Evolutionary conservation across 1,140 invertebrate genomes (phyloP).

Genomic region (Neodiprion virginianus): DNA sequence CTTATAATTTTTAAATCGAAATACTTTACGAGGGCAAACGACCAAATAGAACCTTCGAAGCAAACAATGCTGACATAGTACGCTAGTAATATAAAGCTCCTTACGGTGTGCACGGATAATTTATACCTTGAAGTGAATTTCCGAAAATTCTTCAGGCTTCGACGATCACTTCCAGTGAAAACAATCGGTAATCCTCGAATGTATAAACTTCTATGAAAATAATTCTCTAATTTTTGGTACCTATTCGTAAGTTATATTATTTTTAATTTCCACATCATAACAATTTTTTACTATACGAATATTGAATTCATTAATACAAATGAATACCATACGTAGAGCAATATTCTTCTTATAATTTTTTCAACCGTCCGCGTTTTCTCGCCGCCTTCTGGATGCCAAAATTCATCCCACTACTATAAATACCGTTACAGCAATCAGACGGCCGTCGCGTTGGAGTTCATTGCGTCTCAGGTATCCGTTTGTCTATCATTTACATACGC

Average conservation of each 20-base stretch:
- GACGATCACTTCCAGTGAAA: too few relatives aligned
- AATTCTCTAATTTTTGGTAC: background rate
- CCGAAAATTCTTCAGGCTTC: too few relatives aligned
- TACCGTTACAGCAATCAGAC: background rate
- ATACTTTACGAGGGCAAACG: background rate
- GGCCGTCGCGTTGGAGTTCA: background rate
- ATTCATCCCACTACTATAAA: background rate
- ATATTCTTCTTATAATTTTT: background rate
- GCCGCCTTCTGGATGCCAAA: background rate
- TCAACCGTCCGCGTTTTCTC: background rate
- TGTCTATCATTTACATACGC: constrained; percentile 7
- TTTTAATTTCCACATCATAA: too few relatives aligned
- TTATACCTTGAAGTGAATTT: too few relatives aligned
- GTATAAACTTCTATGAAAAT: too few relatives aligned
- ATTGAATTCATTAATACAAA: too few relatives aligned
- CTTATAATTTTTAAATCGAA: background rate
- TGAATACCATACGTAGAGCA: background rate
- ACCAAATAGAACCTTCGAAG: background rate
- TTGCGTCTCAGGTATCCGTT: background rate
- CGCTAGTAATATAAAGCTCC: too few relatives aligned
- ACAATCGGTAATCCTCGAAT: too few relatives aligned
- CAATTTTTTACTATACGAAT: too few relatives aligned
- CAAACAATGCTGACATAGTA: too few relatives aligned
- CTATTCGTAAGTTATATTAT: background rate
- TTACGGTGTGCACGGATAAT: too few relatives aligned